phyloP scores from a whole-genome alignment of 2,797 vertebrate genomes.

The Sebastes hopkinsi region DNA sequence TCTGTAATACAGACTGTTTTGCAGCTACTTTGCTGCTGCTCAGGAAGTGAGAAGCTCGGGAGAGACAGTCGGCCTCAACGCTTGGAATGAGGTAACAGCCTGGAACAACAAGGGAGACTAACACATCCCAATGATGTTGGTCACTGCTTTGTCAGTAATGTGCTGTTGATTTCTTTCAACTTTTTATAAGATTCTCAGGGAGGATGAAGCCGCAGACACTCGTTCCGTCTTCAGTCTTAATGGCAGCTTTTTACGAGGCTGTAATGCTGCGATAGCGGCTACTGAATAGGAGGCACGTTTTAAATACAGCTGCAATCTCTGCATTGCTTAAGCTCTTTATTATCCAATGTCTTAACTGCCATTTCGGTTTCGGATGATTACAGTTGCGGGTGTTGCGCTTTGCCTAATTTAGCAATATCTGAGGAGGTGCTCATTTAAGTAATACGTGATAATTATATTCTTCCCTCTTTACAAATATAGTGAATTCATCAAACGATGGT shows the following conservation, averaged over 20 bases:
- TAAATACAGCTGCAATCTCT: conserved; percentile 18
- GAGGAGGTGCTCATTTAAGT: not conserved
- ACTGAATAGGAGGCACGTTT: not conserved
- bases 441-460: conserved; percentile 22
- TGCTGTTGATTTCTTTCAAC: not conserved
- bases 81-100: not conserved
- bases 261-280: not conserved
- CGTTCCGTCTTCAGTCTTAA: not conserved
- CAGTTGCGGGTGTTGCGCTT: conserved; percentile 37
- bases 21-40: not conserved
- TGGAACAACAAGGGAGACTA: conserved; percentile 3
- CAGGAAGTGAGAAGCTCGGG: not conserved
- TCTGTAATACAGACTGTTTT: not conserved
- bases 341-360: conserved; percentile 43
- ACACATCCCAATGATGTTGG: not conserved
- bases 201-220: not conserved
- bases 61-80: not conserved
- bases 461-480: conserved; percentile 7
- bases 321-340: conserved; percentile 35
- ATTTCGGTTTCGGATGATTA: conserved; percentile 26
- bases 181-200: not conserved
- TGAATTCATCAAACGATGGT: conserved; percentile 6
- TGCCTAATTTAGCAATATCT: conserved; percentile 46
- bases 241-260: not conserved
- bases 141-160: not conserved